Evolutionary conservation across 2,888 invertebrate genomes (phyloP), one percentile per base, ranked within the genome.

Genomic region (Eupithecia vulgata): DNA sequence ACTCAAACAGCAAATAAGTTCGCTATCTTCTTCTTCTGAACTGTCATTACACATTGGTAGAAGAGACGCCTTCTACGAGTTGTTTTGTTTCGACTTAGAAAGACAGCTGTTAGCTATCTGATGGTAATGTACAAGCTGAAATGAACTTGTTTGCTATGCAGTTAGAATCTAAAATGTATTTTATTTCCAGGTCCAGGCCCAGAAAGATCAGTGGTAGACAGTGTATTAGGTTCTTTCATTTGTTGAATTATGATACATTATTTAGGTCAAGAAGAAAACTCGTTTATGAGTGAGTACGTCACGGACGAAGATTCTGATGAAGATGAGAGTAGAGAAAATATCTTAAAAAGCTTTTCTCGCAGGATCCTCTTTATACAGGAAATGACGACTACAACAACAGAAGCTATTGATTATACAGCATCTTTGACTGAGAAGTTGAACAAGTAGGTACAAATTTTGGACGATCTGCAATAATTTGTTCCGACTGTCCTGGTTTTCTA

Each of bases 321-420:
- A 4, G 72, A 75, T 25, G 77, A 76, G 62, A 77, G 80, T 3
- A 79, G 77, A 70, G 77, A 78, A 30, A 84, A 83, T 42, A 76
- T 77, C 40, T 87, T 86, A 13, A 87, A 84, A 73, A 85, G 83
- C 40, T 76, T 92, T 13, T 79, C 84, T 34, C 83, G 84, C 21
- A 90, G 88, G 78, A 82, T 92, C 65, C 85, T 88, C 66, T 88
- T 86, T 0, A 76, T 93, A n/a, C 89, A 89, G 13, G 90, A 90
- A 64, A 85, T 91, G 84, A 90, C 92, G 0, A 37, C 90, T 0
- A 87, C 82, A 1, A 90, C 93, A 15, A 90, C 90, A 7, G 81
- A 85, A 40, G 87, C 88, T 59, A 88, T 92, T 25, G 91, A 93
- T 69, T 92, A 88, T 77, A 79, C 90, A 66, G 88, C 85, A 5